phyloP scores from a whole-genome alignment of 2,888 invertebrate species.

The Ochlodes sylvanus region DNA sequence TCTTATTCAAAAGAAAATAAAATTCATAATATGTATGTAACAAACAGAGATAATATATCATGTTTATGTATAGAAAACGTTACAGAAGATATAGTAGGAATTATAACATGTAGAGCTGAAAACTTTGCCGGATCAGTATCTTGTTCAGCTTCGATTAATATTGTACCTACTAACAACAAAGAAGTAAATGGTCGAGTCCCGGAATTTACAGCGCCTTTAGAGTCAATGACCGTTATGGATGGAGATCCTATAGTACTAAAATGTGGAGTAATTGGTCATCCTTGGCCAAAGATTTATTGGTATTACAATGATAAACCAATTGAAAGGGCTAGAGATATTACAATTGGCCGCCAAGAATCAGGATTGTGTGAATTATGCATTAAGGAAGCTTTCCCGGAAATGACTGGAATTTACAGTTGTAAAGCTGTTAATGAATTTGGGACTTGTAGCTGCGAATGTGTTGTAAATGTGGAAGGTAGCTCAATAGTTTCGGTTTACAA shows the following conservation, averaged over 20 bases:
- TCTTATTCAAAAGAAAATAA: slow-evolving; percentile 82
- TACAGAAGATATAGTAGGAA: slow-evolving; percentile 88
- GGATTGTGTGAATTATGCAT: slow-evolving; percentile 93
- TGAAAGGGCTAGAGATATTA: slow-evolving; percentile 91
- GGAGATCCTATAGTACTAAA: slow-evolving; percentile 92
- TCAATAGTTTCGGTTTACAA: slow-evolving; percentile 54
- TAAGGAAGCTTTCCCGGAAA: slow-evolving; percentile 95
- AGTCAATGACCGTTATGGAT: slow-evolving; percentile 93
- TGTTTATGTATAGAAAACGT: slow-evolving; percentile 91
- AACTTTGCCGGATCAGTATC: slow-evolving; percentile 95
- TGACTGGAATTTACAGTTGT: slow-evolving; percentile 94
- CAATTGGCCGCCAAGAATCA: slow-evolving; percentile 89
- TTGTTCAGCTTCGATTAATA: slow-evolving; percentile 90
- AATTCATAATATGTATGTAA: slow-evolving; percentile 89
- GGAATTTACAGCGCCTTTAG: slow-evolving; percentile 89
- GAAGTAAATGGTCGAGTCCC: slow-evolving; percentile 83
- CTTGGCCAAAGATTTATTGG: slow-evolving; percentile 93
- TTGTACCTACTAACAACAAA: slow-evolving; percentile 85
- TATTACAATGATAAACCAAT: slow-evolving; percentile 89
- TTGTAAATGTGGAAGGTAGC: slow-evolving; percentile 93
- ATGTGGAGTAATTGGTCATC: slow-evolving; percentile 90
- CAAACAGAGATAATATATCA: slow-evolving; percentile 90
- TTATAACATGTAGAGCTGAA: slow-evolving; percentile 94
- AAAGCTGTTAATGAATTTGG: slow-evolving; percentile 93
- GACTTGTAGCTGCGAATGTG: slow-evolving; percentile 90